Conservation (phyloP, 1,140 invertebrate genomes). For the Drosophila trapezifrons region DNA sequence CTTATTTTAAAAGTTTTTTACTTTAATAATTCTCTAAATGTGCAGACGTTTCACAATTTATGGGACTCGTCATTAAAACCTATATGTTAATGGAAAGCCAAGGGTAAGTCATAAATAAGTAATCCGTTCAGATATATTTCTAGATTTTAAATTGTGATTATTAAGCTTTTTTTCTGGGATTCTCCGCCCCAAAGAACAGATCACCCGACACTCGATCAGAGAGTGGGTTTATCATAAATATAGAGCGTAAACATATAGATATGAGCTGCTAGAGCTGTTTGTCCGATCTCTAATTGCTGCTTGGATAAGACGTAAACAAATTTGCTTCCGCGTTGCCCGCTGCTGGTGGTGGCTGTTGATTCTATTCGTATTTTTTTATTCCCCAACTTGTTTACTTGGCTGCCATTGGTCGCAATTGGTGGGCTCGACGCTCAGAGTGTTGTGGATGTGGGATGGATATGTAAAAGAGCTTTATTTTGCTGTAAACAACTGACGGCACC, state of each 20-base stretch:
- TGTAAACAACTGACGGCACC: conserved; percentile 34
- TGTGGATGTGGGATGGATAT: conserved; percentile 28
- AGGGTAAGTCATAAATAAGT: not conserved
- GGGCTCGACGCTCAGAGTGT: conserved; percentile 54
- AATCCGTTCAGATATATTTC: not conserved
- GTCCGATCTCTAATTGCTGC: conserved; percentile 28
- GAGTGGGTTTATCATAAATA: not conserved
- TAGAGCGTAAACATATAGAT: not conserved
- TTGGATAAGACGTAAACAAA: conserved; percentile 48
- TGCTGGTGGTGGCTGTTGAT: conserved; percentile 13
- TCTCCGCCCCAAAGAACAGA: not conserved
- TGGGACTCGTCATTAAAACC: not conserved
- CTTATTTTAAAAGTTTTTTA: not conserved
- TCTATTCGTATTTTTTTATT: conserved; percentile 17
- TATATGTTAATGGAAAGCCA: not conserved
- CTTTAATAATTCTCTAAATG: not conserved
- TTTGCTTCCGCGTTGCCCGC: conserved; percentile 46
- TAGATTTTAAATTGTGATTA: not conserved
- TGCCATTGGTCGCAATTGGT: conserved; percentile 61
- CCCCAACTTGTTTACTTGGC: conserved; percentile 56
- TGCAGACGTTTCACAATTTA: not conserved
- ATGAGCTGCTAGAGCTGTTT: conserved; percentile 9
- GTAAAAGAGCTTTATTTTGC: conserved; percentile 42
- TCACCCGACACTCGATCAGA: not conserved
- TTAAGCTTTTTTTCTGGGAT: not conserved